Evolutionary conservation across 2,113 vertebrate species (phyloP).

Genomic region (Phalacrocorax carbo): DNA sequence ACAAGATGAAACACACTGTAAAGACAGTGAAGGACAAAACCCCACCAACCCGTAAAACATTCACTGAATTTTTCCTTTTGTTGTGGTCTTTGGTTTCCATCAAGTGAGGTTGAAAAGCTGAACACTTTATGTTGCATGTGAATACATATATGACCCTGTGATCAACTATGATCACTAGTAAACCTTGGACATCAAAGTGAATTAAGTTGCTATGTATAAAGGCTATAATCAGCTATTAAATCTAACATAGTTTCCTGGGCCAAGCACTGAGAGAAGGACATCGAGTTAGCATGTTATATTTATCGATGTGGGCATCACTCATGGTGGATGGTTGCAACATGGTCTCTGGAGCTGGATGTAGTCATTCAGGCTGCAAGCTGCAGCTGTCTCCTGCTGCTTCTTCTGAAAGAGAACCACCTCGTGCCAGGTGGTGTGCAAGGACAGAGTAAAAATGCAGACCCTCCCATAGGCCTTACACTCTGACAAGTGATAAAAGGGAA

Average conservation of each 20-base stretch:
- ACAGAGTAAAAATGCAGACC: neutral
- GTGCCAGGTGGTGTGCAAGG: neutral
- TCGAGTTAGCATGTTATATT: neutral
- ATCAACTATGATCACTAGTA: neutral
- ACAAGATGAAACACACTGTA: conserved; percentile 18
- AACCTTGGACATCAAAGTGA: neutral
- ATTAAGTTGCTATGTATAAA: neutral
- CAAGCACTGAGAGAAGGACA: neutral
- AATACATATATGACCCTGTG: neutral
- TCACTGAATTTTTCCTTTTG: neutral
- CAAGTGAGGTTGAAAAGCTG: neutral
- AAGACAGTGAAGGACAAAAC: neutral
- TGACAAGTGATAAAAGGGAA: neutral
- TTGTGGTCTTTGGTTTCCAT: neutral
- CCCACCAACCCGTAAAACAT: neutral
- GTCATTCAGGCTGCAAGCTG: neutral
- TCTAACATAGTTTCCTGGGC: neutral
- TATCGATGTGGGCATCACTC: neutral
- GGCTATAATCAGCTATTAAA: neutral
- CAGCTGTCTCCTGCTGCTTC: neutral
- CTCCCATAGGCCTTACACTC: neutral
- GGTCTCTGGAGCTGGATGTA: neutral
- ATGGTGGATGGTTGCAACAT: neutral
- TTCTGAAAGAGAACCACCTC: neutral
- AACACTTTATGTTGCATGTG: neutral